Conservation (phyloP, 2,113 vertebrate species). For the Petrocephalus microphthalmus region DNA sequence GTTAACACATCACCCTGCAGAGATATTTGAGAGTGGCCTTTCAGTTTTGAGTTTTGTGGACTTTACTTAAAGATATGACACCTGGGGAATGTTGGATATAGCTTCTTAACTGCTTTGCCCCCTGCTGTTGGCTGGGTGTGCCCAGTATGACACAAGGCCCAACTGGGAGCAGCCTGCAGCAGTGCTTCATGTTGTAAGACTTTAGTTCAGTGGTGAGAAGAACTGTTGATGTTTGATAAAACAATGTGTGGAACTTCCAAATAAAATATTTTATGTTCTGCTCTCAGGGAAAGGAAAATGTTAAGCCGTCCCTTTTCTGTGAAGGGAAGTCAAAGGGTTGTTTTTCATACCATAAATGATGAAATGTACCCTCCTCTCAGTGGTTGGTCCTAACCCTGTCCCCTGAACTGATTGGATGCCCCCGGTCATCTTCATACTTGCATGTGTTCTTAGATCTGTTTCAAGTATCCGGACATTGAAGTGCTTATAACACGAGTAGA, state of each 20-base stretch:
- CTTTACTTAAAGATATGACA: background rate
- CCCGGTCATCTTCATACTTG: background rate
- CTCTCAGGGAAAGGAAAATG: background rate
- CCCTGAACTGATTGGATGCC: background rate
- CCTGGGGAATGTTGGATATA: background rate
- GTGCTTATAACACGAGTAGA: background rate
- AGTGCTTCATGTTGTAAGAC: background rate
- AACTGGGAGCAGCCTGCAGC: background rate
- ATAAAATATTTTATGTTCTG: conserved; percentile 14
- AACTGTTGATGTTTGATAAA: conserved; percentile 9
- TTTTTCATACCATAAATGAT: background rate
- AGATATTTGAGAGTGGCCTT: background rate
- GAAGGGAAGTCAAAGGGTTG: background rate
- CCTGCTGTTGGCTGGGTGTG: background rate
- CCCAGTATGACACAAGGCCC: background rate
- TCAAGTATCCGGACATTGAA: background rate
- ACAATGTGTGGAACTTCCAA: conserved; percentile 2
- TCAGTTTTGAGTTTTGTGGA: background rate
- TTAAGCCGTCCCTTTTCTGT: background rate
- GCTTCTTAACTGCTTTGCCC: background rate
- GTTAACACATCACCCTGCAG: background rate
- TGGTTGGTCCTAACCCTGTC: background rate
- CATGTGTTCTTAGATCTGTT: background rate
- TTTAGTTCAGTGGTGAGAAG: background rate
- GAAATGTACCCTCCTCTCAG: background rate